Conservation (phyloP, 1,140 invertebrate species). For the Pomacea maculata region DNA sequence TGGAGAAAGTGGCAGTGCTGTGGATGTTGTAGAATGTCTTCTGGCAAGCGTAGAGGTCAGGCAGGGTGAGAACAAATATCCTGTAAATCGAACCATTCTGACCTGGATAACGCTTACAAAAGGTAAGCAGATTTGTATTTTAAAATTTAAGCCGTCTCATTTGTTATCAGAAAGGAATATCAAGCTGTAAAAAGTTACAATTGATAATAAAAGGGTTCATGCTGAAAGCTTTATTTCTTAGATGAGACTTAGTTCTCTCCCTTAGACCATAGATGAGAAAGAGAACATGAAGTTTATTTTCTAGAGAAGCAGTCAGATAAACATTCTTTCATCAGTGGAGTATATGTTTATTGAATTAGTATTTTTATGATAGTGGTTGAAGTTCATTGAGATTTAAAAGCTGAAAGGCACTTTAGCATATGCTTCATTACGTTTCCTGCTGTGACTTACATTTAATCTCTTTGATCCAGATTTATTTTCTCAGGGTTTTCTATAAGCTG, state of each 20-base stretch:
- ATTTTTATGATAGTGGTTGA: no score
- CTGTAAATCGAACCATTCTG: slow-evolving; percentile 61
- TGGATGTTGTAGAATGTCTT: slow-evolving; percentile 50
- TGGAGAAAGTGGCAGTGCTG: slow-evolving; percentile 12
- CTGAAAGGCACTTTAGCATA: no score
- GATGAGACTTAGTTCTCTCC: slow-evolving; percentile 8
- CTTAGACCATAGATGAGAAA: neutral
- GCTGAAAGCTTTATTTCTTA: slow-evolving; percentile 13
- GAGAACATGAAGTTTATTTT: no score
- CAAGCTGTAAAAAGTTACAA: neutral
- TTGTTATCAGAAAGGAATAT: no score
- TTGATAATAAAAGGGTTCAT: neutral
- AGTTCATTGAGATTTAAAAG: no score
- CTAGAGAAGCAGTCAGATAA: no score
- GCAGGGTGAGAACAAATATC: slow-evolving; percentile 48
- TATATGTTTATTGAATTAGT: no score
- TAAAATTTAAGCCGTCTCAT: neutral
- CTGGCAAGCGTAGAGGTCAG: slow-evolving; percentile 58
- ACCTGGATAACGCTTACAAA: slow-evolving; percentile 67
- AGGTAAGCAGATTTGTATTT: slow-evolving; percentile 47
- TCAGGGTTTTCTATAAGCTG: no score
- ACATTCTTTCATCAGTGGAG: no score
- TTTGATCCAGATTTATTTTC: no score
- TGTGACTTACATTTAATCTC: no score
- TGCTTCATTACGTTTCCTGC: no score